phyloP scores from a whole-genome alignment of 1,140 invertebrate genomes.

The Drosophila burlai region DNA sequence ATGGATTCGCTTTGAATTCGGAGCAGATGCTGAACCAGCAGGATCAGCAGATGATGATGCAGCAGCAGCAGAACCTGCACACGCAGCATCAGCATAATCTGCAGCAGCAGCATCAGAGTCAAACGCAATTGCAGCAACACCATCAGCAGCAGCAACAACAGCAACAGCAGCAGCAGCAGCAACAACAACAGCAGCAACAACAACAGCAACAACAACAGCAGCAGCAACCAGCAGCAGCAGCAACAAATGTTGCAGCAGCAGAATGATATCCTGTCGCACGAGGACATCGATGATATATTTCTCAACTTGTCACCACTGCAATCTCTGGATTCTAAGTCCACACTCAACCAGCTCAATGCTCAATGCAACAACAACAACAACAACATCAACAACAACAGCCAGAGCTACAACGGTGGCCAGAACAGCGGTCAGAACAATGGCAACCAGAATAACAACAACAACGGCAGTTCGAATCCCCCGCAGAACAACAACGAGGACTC shows the following conservation, averaged over 20 bases:
- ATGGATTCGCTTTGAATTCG: conserved; percentile 74
- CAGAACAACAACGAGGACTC: conserved; percentile 78
- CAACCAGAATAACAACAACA: conserved; percentile 45
- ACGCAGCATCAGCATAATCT: conserved; percentile 70
- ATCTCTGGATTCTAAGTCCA: conserved; percentile 52
- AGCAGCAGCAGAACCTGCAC: conserved; percentile 77
- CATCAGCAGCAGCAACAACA: conserved; percentile 43
- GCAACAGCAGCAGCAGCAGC: conserved; percentile 52
- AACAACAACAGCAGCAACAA: conserved; percentile 31
- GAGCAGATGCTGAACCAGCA: conserved; percentile 75
- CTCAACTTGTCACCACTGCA: conserved; percentile 76
- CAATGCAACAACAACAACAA: conserved; percentile 20
- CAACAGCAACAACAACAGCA: conserved; percentile 2
- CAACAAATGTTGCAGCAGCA: conserved; percentile 48
- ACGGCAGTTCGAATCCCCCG: conserved; percentile 48
- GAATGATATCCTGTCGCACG: conserved; percentile 59
- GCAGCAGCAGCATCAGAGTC: conserved; percentile 55
- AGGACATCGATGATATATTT: conserved; percentile 77
- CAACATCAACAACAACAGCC: conserved; percentile 39
- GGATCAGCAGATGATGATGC: conserved; percentile 80
- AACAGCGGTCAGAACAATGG: conserved; percentile 57
- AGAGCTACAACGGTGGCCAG: conserved; percentile 52
- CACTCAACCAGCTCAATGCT: conserved; percentile 32
- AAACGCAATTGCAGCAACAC: conserved; percentile 52
- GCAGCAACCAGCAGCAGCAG: conserved; percentile 41